Conservation (phyloP, 2,888 invertebrate species). For the Sussaba pulchella region DNA sequence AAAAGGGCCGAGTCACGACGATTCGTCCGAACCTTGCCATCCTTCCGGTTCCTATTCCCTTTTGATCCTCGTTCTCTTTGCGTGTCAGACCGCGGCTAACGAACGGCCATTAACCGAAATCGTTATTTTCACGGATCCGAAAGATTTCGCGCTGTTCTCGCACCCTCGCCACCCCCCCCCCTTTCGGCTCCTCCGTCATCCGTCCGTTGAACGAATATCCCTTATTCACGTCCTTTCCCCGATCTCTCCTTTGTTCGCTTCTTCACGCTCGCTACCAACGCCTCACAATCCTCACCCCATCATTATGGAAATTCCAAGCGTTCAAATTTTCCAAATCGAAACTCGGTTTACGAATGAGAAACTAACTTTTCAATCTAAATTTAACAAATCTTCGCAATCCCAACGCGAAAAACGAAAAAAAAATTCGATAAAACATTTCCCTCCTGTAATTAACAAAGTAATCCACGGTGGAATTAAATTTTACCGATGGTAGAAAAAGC, state of each 20-base stretch:
- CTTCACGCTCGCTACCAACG: constrained; percentile 28
- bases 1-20: constrained; percentile 79
- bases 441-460: no score
- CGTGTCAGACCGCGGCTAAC: constrained; percentile 55
- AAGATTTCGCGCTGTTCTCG: constrained; percentile 79
- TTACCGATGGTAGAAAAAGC: background rate
- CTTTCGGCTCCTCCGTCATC: constrained; percentile 36
- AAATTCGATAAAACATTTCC: no score
- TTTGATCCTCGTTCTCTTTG: constrained; percentile 47
- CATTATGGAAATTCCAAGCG: constrained; percentile 39
- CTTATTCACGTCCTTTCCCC: constrained; percentile 65
- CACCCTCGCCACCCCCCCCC: constrained; percentile 50
- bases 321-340: constrained; percentile 2
- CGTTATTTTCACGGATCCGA: constrained; percentile 81
- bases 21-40: constrained; percentile 47
- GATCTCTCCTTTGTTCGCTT: constrained; percentile 35
- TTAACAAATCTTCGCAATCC: background rate
- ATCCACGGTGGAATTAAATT: no score
- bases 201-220: constrained; percentile 59
- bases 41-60: constrained; percentile 42
- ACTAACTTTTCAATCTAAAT: constrained; percentile 2
- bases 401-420: no score
- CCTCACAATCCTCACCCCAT: constrained; percentile 12
- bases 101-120: constrained; percentile 78
- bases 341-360: background rate